Evolutionary conservation across 2,113 vertebrate species (phyloP), one percentile per base, ranked within the genome.

Genomic region (Brachyistius frenatus): DNA sequence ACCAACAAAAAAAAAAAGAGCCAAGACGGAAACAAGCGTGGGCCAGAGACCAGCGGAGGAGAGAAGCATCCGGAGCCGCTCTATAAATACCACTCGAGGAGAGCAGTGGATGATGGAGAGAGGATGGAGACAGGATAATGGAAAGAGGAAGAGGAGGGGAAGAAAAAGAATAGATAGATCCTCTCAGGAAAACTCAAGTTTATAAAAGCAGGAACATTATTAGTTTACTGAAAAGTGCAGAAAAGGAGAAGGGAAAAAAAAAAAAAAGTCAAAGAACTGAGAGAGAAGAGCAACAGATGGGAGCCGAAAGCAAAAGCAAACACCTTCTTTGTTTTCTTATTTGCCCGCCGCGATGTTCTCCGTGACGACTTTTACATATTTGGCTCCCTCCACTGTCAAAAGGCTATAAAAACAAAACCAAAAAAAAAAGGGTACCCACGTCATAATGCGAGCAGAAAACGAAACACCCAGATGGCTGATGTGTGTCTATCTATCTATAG

Each of bases 51-150:
- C 84, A 81, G 73, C 36, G 1, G 71, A 82, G 49, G 77, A 87
- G 71, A 85, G 80, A 72, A 87, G 71, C 80, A 87, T 91, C 90
- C 74, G 74, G 84, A 88, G 85, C 66, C 58, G 23, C 74, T 88
- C 91, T 92, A 90, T 89, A 91, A 92, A 93, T 91, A 93, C 68
- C 73, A 75, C 80, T 76, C 63, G 73, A 84, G 76, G 52, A 81
- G 78, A 77, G 70, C 23, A 1, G 23, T 23, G 23, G 78, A 83
- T 86, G 85, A 87, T 81, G 73, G 74, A 86, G 68, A 84, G 79
- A 76, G 66, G 83, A 77, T 71, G 88, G 74, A 82, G 87, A 82
- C 69, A 80, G 70, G 54, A 67, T 76, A 78, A 83, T 81, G 76
- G 76, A 76, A 77, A 89, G 79, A 72, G 76, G 56, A 78, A 55